Evolutionary conservation across 2,888 invertebrate genomes (phyloP), one percentile per base, ranked within the genome.

Genomic region (Acanthoscelides obtectus): DNA sequence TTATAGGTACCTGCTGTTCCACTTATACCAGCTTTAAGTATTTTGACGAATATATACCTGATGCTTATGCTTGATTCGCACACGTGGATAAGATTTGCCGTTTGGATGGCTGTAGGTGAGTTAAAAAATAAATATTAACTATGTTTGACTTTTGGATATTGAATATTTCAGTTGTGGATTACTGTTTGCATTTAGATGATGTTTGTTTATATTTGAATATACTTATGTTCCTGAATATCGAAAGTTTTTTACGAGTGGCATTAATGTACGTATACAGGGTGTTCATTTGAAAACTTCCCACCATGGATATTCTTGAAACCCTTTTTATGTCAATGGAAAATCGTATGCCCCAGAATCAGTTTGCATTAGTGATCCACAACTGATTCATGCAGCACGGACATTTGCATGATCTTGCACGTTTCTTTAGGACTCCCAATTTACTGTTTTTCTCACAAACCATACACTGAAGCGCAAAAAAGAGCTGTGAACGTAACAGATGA

Each of bases 51-150:
- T 82, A 88, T 95, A 71, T 94, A 95, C 82, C 86, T 97, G 22
- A 95, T 97, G 95, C 86, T 94, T 71, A 90, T 94, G 84, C 86
- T 97, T 77, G 93, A 93, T 76, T 79, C 84, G 0, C 87, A 89
- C 75, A 96, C 96, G 0, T 97, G 97, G 96, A 87, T 95, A n/a
- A 86, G 95, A 76, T 94, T 96, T 81, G 87, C 86, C 2, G 86
- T 94, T 27, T 97, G 96, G 96, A 90, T 96, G 87, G 82, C 84
- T 17, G 85, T 95, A 75, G 96, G 96, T 93, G 85, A 88, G 90
- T 66, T 20, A 21, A 8, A 21, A 21, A 22, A n/a, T 22, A 66
- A 22, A 27, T 20, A 45, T 72, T 68, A 4, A 64, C 12, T 20
- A n/a, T 64, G 6, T 25, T 25, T 6, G 25, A 25, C 6, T 25